Conservation (phyloP, 2,888 invertebrate genomes). For the Drosophila testacea region DNA sequence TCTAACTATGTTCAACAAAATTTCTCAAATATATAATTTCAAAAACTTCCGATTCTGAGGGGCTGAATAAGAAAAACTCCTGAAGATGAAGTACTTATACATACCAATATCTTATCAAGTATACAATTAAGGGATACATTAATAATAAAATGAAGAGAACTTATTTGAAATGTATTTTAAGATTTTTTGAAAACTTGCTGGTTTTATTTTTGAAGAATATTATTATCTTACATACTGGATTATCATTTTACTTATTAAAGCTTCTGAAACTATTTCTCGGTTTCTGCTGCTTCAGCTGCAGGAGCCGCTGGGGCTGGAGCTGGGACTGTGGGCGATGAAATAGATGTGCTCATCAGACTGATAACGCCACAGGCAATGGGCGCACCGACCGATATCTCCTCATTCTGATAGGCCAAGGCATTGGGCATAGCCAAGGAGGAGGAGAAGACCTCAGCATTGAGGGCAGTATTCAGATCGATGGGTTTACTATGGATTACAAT, state of each 20-base stretch:
- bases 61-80: no score
- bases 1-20: no score
- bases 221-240: no score
- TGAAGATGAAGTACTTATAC: no score
- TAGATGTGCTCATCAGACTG: constrained; percentile 77
- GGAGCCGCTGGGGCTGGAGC: not conserved
- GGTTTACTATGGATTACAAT: constrained; percentile 85
- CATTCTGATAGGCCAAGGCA: constrained; percentile 82
- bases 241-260: no score
- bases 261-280: constrained; percentile 9
- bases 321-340: not conserved
- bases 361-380: constrained; percentile 84
- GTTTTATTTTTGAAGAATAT: no score
- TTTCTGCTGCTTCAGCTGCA: constrained; percentile 2
- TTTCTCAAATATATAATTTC: no score
- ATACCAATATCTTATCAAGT: not conserved
- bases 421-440: constrained; percentile 76
- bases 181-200: not conserved
- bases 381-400: constrained; percentile 83
- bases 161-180: not conserved
- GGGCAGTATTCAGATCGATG: constrained; percentile 83
- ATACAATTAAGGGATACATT: not conserved
- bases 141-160: not conserved
- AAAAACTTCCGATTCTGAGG: no score
- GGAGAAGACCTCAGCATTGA: constrained; percentile 84